phyloP scores from a whole-genome alignment of 2,113 vertebrate species.

The Pseudopipra pipra region DNA sequence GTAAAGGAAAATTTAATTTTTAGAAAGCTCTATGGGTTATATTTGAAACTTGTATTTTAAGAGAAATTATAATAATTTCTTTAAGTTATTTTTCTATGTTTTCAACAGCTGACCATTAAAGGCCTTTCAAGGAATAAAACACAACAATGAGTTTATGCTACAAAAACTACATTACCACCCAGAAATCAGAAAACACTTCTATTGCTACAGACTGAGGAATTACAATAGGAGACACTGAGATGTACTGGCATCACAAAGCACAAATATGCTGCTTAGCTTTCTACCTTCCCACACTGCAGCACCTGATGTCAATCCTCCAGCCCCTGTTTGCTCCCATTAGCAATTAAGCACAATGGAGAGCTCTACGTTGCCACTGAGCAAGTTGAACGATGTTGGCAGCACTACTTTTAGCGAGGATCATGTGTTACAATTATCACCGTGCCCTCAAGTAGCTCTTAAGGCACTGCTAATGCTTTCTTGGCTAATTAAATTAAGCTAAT shows the following conservation, averaged over 20 bases:
- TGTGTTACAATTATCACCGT: conserved; percentile 22
- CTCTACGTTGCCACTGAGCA: background rate
- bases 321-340: background rate
- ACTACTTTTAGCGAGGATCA: conserved; percentile 15
- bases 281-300: background rate
- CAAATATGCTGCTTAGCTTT: background rate
- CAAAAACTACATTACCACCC: background rate
- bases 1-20: background rate
- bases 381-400: background rate
- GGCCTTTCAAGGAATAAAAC: background rate
- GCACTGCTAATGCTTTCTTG: conserved; percentile 23
- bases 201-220: background rate
- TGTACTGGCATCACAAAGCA: background rate
- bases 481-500: conserved; percentile 62
- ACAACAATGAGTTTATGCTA: fast-evolving
- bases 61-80: background rate
- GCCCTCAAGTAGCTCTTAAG: conserved; percentile 49
- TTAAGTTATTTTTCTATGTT: background rate
- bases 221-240: background rate
- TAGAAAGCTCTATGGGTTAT: background rate
- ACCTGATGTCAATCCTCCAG: background rate
- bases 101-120: background rate
- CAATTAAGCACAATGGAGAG: conserved; percentile 65
- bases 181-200: background rate
- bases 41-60: background rate